Conservation (phyloP, 2,888 invertebrate species). For the Eupithecia vulgata region DNA sequence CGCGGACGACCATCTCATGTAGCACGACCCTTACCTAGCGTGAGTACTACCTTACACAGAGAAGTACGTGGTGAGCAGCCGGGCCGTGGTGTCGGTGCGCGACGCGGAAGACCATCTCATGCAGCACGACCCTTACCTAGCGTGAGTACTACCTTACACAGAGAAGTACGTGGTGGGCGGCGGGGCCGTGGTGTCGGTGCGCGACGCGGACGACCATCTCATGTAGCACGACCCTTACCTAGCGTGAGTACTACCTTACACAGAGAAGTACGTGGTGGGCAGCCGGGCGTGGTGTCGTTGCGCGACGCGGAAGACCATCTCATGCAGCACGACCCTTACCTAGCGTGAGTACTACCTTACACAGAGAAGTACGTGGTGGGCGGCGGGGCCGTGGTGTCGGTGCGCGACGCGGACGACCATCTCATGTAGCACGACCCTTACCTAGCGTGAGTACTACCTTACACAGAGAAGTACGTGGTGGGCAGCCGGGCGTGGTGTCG, state of each 20-base stretch:
- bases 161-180: too few relatives aligned
- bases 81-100: constrained; percentile 72
- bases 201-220: constrained; percentile 73
- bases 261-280: constrained; percentile 54
- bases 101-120: constrained; percentile 73
- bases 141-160: constrained; percentile 56
- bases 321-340: constrained; percentile 74
- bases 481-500: constrained; percentile 60
- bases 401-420: constrained; percentile 75
- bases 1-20: constrained; percentile 69
- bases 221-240: constrained; percentile 76
- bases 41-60: constrained; percentile 54
- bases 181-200: constrained; percentile 68
- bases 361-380: neutral
- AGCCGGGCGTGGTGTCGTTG: constrained; percentile 66
- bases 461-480: neutral
- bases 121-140: constrained; percentile 75
- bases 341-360: constrained; percentile 61
- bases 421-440: constrained; percentile 73
- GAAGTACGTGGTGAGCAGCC: constrained; percentile 48
- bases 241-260: constrained; percentile 57
- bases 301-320: constrained; percentile 74
- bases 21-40: constrained; percentile 77
- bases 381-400: constrained; percentile 62
- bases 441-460: constrained; percentile 65